These are phyloP conservation scores for Pedetes capensis DNA, from an alignment of 2,113 vertebrate genomes.

Conservation along the genomic window DNA sequence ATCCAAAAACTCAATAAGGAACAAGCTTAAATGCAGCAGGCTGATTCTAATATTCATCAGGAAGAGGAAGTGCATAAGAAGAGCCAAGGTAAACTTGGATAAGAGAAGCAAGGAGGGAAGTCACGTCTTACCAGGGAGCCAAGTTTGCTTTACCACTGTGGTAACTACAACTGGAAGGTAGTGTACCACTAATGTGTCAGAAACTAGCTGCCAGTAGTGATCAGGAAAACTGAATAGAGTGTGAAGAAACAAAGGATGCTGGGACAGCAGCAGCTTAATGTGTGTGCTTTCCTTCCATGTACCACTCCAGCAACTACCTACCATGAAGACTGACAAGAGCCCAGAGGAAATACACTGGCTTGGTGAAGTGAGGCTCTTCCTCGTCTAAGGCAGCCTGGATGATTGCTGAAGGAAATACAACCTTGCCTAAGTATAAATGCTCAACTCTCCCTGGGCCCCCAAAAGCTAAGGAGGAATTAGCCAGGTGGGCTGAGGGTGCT, in stretches of 20 bases:
- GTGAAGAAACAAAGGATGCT: neutral
- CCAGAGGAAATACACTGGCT: neutral
- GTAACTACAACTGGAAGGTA: neutral
- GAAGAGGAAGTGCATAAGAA: neutral
- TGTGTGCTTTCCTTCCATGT: neutral
- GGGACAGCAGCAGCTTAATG: neutral
- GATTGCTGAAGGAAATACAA: neutral
- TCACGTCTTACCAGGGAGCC: neutral
- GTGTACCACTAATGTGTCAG: neutral
- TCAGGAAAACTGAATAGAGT: neutral
- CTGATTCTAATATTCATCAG: constrained; percentile 17
- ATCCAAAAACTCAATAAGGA: constrained; percentile 20
- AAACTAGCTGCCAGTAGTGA: neutral
- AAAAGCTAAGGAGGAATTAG: neutral
- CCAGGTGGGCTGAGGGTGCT: neutral
- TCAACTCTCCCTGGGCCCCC: neutral
- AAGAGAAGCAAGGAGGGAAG: neutral
- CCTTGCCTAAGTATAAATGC: neutral
- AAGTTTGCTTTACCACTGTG: neutral
- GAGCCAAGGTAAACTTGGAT: neutral
- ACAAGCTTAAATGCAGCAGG: neutral
- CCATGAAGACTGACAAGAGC: too few species aligned
- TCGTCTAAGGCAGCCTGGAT: neutral
- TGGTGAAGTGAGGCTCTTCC: neutral
- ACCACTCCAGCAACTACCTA: too few species aligned